Conservation (phyloP, 2,888 invertebrate genomes). For the Venustoraphidia nigricollis region DNA sequence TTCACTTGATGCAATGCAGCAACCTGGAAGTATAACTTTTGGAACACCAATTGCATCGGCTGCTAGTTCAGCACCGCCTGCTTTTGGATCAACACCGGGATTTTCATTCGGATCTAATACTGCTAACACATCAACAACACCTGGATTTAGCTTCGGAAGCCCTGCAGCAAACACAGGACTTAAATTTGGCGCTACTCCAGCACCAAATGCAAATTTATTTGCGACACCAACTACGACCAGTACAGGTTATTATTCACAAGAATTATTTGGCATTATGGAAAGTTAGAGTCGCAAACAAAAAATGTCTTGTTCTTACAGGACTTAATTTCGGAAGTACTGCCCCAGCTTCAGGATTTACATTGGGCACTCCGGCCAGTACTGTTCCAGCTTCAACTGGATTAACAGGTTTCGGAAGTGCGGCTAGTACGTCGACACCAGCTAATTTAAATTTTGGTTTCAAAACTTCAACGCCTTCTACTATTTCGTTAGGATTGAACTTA, state of each 20-base stretch:
- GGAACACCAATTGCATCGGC: constrained; percentile 12
- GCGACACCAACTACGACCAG: neutral
- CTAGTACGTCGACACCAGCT: neutral
- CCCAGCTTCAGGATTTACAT: no score
- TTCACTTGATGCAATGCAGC: constrained; percentile 1
- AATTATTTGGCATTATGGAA: no score
- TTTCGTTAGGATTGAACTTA: constrained; percentile 10
- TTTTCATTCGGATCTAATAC: constrained; percentile 3
- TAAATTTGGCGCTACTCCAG: constrained; percentile 1
- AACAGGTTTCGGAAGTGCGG: neutral
- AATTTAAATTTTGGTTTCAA: constrained; percentile 17
- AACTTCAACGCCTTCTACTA: constrained; percentile 10
- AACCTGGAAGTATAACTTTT: constrained; percentile 14
- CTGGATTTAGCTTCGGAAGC: constrained; percentile 9
- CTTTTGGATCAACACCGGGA: constrained; percentile 8
- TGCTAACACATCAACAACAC: neutral
- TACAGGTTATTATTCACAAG: no score
- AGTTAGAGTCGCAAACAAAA: no score
- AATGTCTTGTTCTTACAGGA: no score
- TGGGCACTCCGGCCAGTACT: no score
- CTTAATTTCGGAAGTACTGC: no score
- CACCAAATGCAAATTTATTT: constrained; percentile 1
- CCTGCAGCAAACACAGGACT: constrained; percentile 3
- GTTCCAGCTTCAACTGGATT: no score
- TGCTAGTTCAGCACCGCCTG: constrained; percentile 6